Evolutionary conservation across 2,113 vertebrate genomes (phyloP), one percentile per base, ranked within the genome.

Genomic region (Theristicus caerulescens): DNA sequence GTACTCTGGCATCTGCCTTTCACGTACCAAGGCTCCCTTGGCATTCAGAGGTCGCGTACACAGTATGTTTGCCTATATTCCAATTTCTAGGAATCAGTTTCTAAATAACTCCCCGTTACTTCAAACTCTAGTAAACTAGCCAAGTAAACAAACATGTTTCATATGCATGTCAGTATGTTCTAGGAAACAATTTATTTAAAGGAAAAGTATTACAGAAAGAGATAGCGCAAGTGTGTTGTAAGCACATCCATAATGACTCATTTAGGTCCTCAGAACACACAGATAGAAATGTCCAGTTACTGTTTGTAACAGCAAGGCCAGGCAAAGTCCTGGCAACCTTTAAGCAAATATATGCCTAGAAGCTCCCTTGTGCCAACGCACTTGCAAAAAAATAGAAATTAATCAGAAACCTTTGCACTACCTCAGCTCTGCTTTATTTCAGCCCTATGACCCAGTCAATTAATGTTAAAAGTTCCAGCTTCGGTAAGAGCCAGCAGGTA

Each of bases 31-130:
- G 72, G 83, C 40, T 91, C 96, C 88, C 77, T 22, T 49, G 84
- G 70, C 94, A 94, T 70, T 94, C 92, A 83, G 84, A 88, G 86
- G 93, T 96, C 29, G 5, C 1, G 3, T 49, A 86, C 59, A 21
- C 42, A 77, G 67, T 17, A 27, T 10, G 40, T 81, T 92, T 79
- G 57, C 64, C 78, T 92, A 55, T 95, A 88, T 95, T 92, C 38
- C 83, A 81, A 17, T 84, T 97, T 98, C 97, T 95, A 87, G 71
- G 94, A 98, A 97, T 70, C 72, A 51, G 61, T 96, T 95, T 94
- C 96, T 90, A 95, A 97, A 94, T 74, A 92, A 82, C 78, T 82
- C 54, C 29, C 47, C 49, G 16, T 86, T 86, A 86, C 70, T 93
- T 76, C 81, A 87, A 91, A 57, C 70, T 78, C 61, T 49, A 72